Evolutionary conservation across 2,113 vertebrate genomes (phyloP).

Genomic region (Thinocorus orbignyianus): DNA sequence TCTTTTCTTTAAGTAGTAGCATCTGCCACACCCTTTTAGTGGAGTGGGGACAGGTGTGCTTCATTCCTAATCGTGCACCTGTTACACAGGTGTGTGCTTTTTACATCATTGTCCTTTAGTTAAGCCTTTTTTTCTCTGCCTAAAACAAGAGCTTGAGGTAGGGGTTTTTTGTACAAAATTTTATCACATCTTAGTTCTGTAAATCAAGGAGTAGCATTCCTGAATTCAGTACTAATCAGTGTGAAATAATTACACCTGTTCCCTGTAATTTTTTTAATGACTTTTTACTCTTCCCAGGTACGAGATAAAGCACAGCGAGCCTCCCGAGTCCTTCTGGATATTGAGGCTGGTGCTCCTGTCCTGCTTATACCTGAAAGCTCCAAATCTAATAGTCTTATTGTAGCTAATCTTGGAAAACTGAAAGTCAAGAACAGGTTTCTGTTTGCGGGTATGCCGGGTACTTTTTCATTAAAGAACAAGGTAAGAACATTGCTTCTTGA

Average conservation of each 20-base stretch:
- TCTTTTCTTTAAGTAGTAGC: not conserved
- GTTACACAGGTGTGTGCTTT: not conserved
- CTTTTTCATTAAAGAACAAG: slow-evolving; percentile 92
- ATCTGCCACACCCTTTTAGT: not conserved
- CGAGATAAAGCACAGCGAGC: slow-evolving; percentile 88
- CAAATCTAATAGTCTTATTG: slow-evolving; percentile 87
- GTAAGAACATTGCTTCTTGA: slow-evolving; percentile 73
- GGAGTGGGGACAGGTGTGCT: not conserved
- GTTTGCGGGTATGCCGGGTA: slow-evolving; percentile 83
- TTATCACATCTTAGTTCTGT: not conserved
- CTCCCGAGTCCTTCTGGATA: slow-evolving; percentile 89
- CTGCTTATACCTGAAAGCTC: slow-evolving; percentile 96
- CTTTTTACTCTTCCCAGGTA: slow-evolving; percentile 75
- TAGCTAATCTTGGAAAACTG: slow-evolving; percentile 93
- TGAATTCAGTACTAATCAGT: not conserved
- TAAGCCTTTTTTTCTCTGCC: not conserved
- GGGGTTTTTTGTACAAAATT: not conserved
- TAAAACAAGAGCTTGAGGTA: not conserved
- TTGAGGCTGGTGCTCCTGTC: slow-evolving; percentile 93
- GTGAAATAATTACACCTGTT: not conserved
- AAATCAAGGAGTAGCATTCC: not conserved
- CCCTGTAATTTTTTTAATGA: not conserved
- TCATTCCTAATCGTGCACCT: not conserved
- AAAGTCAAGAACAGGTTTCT: slow-evolving; percentile 91
- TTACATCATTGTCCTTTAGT: not conserved